Percentiles rank a stretch among this genome's conserved stretches.
These are phyloP conservation scores for Hoplostethus mediterraneus DNA, from an alignment of 2,797 vertebrate genomes.

Conservation along the genomic window DNA sequence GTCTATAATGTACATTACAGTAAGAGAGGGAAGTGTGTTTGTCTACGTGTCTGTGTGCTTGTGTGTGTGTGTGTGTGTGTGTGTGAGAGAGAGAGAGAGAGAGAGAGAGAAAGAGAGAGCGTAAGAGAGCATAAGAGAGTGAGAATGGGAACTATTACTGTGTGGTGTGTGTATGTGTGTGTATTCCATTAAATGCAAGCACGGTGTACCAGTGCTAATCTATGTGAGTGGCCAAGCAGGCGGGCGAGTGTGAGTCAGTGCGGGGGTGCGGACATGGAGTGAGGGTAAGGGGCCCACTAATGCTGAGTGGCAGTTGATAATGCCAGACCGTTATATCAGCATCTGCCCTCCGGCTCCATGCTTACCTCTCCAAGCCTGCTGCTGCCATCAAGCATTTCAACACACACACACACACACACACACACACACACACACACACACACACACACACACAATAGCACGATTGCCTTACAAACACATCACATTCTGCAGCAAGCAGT, in stretches of 20 bases:
- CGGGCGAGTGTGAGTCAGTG: constrained; percentile 85
- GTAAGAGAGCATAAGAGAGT: constrained; percentile 26
- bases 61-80: constrained; percentile 3
- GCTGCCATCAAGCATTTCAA: constrained; percentile 71
- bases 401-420: constrained; percentile 20
- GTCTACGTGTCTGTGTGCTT: constrained; percentile 22
- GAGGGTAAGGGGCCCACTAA: constrained; percentile 81
- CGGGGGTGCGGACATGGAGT: constrained; percentile 81
- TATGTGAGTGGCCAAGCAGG: constrained; percentile 81
- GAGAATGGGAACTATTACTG: constrained; percentile 65
- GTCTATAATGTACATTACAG: constrained; percentile 67
- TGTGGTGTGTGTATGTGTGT: constrained; percentile 43
- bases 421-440: constrained; percentile 21
- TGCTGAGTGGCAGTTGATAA: constrained; percentile 88
- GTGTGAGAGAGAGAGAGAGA: constrained; percentile 23
- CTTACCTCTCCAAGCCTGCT: constrained; percentile 72
- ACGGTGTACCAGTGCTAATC: constrained; percentile 76
- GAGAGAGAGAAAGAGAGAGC: constrained; percentile 30
- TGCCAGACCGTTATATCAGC: constrained; percentile 87
- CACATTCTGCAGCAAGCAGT: constrained; percentile 65
- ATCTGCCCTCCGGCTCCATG: constrained; percentile 82
- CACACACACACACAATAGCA: constrained; percentile 33
- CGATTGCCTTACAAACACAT: constrained; percentile 49
- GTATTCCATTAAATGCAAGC: constrained; percentile 77
- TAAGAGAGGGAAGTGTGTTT: constrained; percentile 53